Conservation (phyloP, 1,140 invertebrate species). For the Drosophila sturtevanti region DNA sequence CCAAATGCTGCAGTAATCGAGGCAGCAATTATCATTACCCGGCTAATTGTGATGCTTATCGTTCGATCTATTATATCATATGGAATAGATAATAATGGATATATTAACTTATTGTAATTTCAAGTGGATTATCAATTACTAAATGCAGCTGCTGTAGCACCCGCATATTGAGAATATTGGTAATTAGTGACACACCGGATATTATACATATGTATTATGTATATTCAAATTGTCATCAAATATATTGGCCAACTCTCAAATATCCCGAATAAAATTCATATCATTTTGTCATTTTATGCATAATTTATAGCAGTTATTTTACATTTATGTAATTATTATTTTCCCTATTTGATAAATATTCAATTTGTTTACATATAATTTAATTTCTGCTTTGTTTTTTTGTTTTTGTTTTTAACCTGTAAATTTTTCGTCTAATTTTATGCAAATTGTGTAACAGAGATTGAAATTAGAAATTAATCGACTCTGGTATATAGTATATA, state of each 20-base stretch:
- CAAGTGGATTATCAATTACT: slow-evolving; percentile 32
- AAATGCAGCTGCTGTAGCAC: background rate
- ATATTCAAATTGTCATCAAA: background rate
- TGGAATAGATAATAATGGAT: slow-evolving; percentile 23
- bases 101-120: slow-evolving; percentile 21
- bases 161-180: slow-evolving; percentile 8
- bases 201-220: background rate
- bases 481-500: slow-evolving; percentile 44
- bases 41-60: slow-evolving; percentile 71
- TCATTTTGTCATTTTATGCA: slow-evolving; percentile 36
- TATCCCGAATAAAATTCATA: slow-evolving; percentile 3
- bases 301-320: slow-evolving; percentile 51
- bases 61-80: no score
- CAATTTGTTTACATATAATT: slow-evolving; percentile 51
- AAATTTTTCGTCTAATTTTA: slow-evolving; percentile 9
- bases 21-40: slow-evolving; percentile 66
- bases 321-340: slow-evolving; percentile 57
- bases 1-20: slow-evolving; percentile 29
- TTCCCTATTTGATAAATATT: slow-evolving; percentile 79
- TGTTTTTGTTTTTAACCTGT: no score
- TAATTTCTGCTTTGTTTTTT: no score
- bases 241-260: background rate
- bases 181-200: background rate
- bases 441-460: slow-evolving; percentile 31
- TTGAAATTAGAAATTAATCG: slow-evolving; percentile 73